phyloP scores from a whole-genome alignment of 2,113 vertebrate genomes.

The Galbula dea region DNA sequence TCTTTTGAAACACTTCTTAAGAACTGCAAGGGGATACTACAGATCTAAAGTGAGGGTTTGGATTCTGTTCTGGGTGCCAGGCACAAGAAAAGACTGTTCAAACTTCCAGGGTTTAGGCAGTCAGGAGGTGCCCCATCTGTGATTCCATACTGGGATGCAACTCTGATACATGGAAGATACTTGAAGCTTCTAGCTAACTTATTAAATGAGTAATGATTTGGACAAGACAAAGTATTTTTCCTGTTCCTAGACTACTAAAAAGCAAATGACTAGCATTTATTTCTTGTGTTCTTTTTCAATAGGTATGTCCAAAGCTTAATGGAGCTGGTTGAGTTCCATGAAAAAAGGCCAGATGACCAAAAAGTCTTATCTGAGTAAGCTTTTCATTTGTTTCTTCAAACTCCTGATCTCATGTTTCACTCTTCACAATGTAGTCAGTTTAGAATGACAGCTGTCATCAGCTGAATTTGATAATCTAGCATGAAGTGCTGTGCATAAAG shows the following conservation, averaged over 20 bases:
- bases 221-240: background rate
- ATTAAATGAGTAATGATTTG: background rate
- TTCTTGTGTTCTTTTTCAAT: background rate
- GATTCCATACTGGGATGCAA: background rate
- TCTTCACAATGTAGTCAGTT: background rate
- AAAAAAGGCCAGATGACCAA: conserved; percentile 86
- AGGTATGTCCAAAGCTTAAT: conserved; percentile 88
- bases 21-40: background rate
- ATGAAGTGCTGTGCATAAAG: background rate
- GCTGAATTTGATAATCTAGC: background rate
- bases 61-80: background rate
- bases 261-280: background rate
- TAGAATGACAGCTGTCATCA: background rate
- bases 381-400: conserved; percentile 66
- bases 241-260: background rate
- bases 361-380: conserved; percentile 87
- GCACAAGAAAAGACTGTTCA: background rate
- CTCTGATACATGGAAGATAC: background rate
- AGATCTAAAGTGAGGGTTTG: background rate
- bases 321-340: conserved; percentile 91
- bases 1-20: background rate
- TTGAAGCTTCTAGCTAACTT: background rate
- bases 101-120: background rate
- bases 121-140: background rate
- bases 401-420: background rate